phyloP scores from a whole-genome alignment of 2,797 vertebrate species.

The Saxicola maurus region DNA sequence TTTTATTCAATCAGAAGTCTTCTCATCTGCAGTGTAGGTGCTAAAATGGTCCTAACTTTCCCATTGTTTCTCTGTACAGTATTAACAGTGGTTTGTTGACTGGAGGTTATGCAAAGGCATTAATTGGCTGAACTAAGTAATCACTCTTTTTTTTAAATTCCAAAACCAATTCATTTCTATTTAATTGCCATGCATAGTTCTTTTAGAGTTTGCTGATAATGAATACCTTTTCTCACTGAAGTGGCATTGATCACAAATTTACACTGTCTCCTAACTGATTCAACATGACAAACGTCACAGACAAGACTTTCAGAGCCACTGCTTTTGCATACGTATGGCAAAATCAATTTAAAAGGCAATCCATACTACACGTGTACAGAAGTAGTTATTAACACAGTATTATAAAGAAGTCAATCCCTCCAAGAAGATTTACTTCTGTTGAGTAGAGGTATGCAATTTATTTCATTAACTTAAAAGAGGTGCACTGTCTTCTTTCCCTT shows the following conservation, averaged over 20 bases:
- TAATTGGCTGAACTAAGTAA: slow-evolving; percentile 34
- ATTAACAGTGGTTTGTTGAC: not conserved
- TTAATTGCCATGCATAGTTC: slow-evolving; percentile 27
- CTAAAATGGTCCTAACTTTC: not conserved
- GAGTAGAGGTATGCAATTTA: slow-evolving; percentile 29
- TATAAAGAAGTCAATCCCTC: slow-evolving; percentile 32
- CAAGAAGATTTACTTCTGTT: slow-evolving; percentile 6
- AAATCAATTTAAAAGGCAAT: slow-evolving; percentile 65
- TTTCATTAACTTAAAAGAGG: slow-evolving; percentile 48
- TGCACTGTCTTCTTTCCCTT: not conserved
- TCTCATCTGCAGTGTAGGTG: not conserved
- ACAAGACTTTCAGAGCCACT: slow-evolving; percentile 34
- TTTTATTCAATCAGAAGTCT: not conserved
- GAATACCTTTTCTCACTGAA: slow-evolving; percentile 45
- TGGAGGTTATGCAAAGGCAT: not conserved
- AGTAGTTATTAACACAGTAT: slow-evolving; percentile 40
- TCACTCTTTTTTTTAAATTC: not conserved
- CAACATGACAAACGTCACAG: slow-evolving; percentile 46
- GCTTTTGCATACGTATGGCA: slow-evolving; percentile 31
- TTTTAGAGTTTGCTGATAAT: slow-evolving; percentile 57
- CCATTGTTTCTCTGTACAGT: not conserved
- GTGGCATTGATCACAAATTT: slow-evolving; percentile 56
- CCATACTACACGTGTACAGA: slow-evolving; percentile 49
- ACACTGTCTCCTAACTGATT: not conserved
- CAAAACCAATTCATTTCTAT: slow-evolving; percentile 33